Evolutionary conservation across 2,797 vertebrate species (phyloP).

Genomic region (Lutjanus campechanus): DNA sequence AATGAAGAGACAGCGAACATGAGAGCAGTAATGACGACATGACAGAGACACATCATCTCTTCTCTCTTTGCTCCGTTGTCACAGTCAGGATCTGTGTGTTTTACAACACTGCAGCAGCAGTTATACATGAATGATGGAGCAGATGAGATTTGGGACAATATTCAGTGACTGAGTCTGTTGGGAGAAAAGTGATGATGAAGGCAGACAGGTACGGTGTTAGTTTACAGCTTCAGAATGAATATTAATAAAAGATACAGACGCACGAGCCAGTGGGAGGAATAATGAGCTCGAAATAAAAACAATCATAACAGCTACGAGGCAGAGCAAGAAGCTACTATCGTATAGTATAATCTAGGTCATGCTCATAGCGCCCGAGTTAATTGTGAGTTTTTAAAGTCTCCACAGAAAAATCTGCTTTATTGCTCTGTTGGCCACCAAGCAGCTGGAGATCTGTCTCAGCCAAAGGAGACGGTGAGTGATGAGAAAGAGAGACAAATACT

Average conservation of each 20-base stretch:
- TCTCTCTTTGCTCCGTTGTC: conserved; percentile 25
- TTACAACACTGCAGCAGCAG: conserved; percentile 9
- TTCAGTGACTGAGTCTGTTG: conserved; percentile 16
- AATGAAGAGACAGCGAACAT: not conserved
- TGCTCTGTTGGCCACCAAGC: conserved; percentile 14
- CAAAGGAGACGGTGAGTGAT: conserved; percentile 4
- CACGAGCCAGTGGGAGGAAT: conserved; percentile 25
- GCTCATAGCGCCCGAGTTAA: conserved; percentile 3
- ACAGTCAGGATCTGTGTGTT: conserved; percentile 24
- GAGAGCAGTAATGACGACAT: conserved; percentile 10
- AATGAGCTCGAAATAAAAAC: conserved; percentile 33
- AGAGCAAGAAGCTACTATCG: not conserved
- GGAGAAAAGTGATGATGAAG: conserved; percentile 31
- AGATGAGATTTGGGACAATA: conserved; percentile 15
- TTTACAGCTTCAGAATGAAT: conserved; percentile 44
- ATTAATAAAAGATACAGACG: conserved; percentile 44
- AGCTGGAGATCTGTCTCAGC: conserved; percentile 28
- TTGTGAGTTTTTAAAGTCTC: conserved; percentile 35
- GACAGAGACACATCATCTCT: conserved; percentile 14
- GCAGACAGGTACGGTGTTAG: conserved; percentile 15
- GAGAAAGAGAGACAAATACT: not conserved
- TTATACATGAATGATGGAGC: conserved; percentile 33
- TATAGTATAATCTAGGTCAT: conserved; percentile 49
- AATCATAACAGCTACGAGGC: conserved; percentile 18
- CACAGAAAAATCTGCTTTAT: conserved; percentile 31